Conservation (phyloP, 2,113 vertebrate genomes). For the Anarrhichthys ocellatus region DNA sequence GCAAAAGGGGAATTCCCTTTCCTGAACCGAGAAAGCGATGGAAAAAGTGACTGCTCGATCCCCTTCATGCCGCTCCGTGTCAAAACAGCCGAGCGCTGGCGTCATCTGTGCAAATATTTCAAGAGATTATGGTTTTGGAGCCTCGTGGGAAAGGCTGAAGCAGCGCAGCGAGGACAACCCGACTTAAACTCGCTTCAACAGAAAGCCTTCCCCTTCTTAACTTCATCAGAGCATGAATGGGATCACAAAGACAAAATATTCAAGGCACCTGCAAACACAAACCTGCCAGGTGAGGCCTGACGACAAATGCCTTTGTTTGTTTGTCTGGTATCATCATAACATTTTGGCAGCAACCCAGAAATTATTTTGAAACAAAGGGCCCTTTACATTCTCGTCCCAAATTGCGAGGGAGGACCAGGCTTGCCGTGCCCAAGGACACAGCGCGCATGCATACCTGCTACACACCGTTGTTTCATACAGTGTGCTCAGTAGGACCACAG, state of each 20-base stretch:
- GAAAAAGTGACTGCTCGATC: slow-evolving; percentile 74
- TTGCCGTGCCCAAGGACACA: slow-evolving; percentile 45
- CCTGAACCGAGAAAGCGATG: slow-evolving; percentile 67
- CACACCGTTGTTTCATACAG: slow-evolving; percentile 48
- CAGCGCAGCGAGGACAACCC: slow-evolving; percentile 51
- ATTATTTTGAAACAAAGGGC: slow-evolving; percentile 68
- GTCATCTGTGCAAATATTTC: slow-evolving; percentile 82
- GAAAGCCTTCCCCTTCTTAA: slow-evolving; percentile 44
- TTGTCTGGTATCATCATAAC: slow-evolving; percentile 30
- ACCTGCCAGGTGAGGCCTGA: slow-evolving; percentile 53
- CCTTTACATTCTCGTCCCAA: slow-evolving; percentile 58
- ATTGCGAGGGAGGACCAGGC: slow-evolving; percentile 46
- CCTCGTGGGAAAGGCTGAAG: slow-evolving; percentile 78
- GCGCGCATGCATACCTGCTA: slow-evolving; percentile 33
- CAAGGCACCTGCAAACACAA: slow-evolving; percentile 35
- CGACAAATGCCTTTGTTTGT: slow-evolving; percentile 66
- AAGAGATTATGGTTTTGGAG: slow-evolving; percentile 75
- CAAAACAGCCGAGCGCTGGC: slow-evolving; percentile 73
- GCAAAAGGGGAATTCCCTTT: slow-evolving; percentile 77
- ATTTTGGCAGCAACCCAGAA: slow-evolving; percentile 68
- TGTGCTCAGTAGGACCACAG: slow-evolving; percentile 7
- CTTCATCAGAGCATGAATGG: slow-evolving; percentile 29
- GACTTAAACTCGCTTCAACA: slow-evolving; percentile 37
- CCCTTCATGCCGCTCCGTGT: slow-evolving; percentile 67
- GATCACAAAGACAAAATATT: slow-evolving; percentile 41